A percentile compares a stretch with the other conserved stretches of the same genome.
These are phyloP conservation scores for Batillaria attramentaria DNA, from an alignment of 1,140 invertebrate species.

Conservation along the genomic window DNA sequence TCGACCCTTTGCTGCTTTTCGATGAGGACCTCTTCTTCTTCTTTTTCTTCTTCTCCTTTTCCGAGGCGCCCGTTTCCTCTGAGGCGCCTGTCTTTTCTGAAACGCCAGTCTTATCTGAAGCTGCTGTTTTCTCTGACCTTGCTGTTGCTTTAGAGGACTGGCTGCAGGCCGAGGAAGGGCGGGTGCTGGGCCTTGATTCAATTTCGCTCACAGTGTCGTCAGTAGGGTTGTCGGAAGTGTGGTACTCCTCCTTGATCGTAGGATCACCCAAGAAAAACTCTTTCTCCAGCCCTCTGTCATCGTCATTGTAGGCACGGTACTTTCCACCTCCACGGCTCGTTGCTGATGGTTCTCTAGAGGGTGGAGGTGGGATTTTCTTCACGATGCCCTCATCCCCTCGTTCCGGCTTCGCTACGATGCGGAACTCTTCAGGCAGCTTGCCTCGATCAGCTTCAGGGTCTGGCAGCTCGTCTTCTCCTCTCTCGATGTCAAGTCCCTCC, in stretches of 20 bases:
- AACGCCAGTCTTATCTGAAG: neutral
- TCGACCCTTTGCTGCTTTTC: slow-evolving; percentile 7
- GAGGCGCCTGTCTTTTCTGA: neutral
- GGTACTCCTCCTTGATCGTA: neutral
- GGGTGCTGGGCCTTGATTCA: slow-evolving; percentile 3
- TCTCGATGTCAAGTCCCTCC: slow-evolving; percentile 13
- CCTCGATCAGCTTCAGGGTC: slow-evolving; percentile 9
- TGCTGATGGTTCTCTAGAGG: slow-evolving; percentile 9
- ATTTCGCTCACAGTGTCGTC: neutral
- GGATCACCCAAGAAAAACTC: slow-evolving; percentile 11
- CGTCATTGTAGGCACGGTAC: neutral
- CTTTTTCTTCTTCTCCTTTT: neutral
- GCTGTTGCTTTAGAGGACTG: slow-evolving; percentile 11
- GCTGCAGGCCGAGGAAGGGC: slow-evolving; percentile 14
- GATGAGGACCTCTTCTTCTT: slow-evolving; percentile 13
- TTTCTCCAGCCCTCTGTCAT: slow-evolving; percentile 19
- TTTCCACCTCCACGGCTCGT: neutral
- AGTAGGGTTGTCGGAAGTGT: neutral
- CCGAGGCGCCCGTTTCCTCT: neutral
- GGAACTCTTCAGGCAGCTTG: neutral
- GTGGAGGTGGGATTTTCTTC: neutral
- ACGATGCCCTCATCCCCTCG: slow-evolving; percentile 21
- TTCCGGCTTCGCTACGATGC: neutral
- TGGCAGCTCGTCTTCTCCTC: slow-evolving; percentile 5
- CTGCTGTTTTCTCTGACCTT: neutral